Conservation (phyloP, 2,797 vertebrate species). For the Pelobates cultripes region DNA sequence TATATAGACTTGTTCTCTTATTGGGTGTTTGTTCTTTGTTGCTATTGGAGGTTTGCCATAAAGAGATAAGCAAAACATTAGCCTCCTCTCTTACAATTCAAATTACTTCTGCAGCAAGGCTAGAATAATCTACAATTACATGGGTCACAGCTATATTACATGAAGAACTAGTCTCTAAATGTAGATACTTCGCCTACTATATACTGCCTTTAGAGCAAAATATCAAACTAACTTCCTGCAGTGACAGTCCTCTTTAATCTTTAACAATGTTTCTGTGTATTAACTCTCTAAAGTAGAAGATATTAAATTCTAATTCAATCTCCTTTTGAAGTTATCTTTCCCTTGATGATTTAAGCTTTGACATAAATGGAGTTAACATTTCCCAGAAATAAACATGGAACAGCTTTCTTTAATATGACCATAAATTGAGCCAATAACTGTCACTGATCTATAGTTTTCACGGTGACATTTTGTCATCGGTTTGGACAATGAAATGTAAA, state of each 20-base stretch:
- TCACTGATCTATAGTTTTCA: not conserved
- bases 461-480: not conserved
- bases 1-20: too few relatives aligned
- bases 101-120: too few relatives aligned
- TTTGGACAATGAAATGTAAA: not conserved
- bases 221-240: not conserved
- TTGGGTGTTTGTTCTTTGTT: too few relatives aligned
- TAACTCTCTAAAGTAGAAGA: not conserved
- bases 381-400: not conserved
- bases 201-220: not conserved
- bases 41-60: too few relatives aligned
- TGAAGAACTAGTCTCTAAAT: too few relatives aligned
- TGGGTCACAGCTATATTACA: too few relatives aligned
- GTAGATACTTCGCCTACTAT: too few relatives aligned
- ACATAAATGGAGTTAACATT: not conserved
- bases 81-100: too few relatives aligned
- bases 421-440: not conserved
- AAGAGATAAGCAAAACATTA: too few relatives aligned
- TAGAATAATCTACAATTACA: too few relatives aligned
- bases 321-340: not conserved
- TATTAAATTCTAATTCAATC: not conserved
- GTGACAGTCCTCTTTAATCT: not conserved
- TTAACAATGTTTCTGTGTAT: not conserved
- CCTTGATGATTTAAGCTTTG: not conserved
- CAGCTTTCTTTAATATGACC: not conserved